Conservation (phyloP, 2,888 invertebrate species). For the Lucinisca nassula region DNA sequence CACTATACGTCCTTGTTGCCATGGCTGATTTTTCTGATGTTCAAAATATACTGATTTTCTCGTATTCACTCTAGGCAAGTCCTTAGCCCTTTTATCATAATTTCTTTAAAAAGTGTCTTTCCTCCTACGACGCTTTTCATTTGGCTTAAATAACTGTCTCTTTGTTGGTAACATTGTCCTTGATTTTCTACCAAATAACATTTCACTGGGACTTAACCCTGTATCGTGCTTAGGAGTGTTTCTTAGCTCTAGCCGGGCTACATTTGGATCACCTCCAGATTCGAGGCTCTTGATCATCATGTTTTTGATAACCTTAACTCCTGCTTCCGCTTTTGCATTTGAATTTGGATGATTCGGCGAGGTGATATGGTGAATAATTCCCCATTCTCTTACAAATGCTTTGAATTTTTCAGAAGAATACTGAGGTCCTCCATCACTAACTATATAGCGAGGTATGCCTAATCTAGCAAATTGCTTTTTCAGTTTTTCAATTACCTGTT, state of each 20-base stretch:
- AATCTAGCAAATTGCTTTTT: slow-evolving; percentile 55
- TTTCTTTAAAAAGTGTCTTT: slow-evolving; percentile 17
- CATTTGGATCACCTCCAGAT: slow-evolving; percentile 39
- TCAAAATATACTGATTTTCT: slow-evolving; percentile 54
- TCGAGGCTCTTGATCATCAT: slow-evolving; percentile 54
- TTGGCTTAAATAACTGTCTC: neutral
- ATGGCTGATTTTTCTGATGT: slow-evolving; percentile 28
- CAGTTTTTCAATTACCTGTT: slow-evolving; percentile 39
- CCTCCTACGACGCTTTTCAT: slow-evolving; percentile 25
- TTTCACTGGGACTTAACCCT: slow-evolving; percentile 51
- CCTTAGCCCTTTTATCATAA: slow-evolving; percentile 38
- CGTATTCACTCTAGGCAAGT: slow-evolving; percentile 28
- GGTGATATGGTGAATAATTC: slow-evolving; percentile 50
- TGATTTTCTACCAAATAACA: slow-evolving; percentile 55
- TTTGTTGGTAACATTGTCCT: slow-evolving; percentile 45
- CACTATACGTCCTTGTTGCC: slow-evolving; percentile 15
- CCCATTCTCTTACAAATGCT: slow-evolving; percentile 38
- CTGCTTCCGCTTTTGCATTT: slow-evolving; percentile 64
- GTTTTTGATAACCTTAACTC: slow-evolving; percentile 51
- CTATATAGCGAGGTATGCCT: slow-evolving; percentile 45
- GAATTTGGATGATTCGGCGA: slow-evolving; percentile 58
- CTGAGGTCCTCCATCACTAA: slow-evolving; percentile 57
- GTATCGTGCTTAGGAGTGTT: slow-evolving; percentile 64
- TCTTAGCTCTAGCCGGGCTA: slow-evolving; percentile 59
- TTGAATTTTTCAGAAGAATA: slow-evolving; percentile 44